These are phyloP conservation scores for Semnornis frantzii DNA, from an alignment of 2,113 vertebrate species.

Conservation along the genomic window DNA sequence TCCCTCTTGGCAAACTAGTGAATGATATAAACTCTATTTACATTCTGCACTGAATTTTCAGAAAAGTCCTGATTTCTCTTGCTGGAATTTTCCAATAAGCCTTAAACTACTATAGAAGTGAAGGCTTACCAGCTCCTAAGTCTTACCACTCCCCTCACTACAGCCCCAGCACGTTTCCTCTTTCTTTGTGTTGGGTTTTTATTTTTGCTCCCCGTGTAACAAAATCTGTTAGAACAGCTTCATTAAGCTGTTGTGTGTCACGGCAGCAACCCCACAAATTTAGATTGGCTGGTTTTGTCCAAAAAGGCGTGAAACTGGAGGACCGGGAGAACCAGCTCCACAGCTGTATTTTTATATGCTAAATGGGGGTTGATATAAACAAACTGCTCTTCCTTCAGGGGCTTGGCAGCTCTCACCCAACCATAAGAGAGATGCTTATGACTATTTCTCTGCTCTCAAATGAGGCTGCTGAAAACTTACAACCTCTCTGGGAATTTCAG, in stretches of 20 bases:
- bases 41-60: no score
- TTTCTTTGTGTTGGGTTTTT: not conserved
- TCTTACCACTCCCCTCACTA: not conserved
- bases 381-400: conserved; percentile 18
- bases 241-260: not conserved
- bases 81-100: no score
- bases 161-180: not conserved
- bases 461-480: conserved; percentile 77
- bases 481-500: conserved; percentile 76
- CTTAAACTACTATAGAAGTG: no score
- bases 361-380: conserved; percentile 39
- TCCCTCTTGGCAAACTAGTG: no score
- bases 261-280: not conserved
- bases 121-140: not conserved
- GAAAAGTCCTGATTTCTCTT: no score
- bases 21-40: no score
- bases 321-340: not conserved
- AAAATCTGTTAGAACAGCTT: not conserved
- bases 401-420: conserved; percentile 39
- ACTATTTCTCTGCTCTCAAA: conserved; percentile 58
- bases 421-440: conserved; percentile 73
- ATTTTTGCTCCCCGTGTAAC: not conserved
- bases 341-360: conserved; percentile 35
- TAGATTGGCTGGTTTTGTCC: not conserved
- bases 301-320: conserved; percentile 17